These are phyloP conservation scores for Syndactyla subalaris DNA, from an alignment of 2,797 vertebrate species.

Conservation along the genomic window DNA sequence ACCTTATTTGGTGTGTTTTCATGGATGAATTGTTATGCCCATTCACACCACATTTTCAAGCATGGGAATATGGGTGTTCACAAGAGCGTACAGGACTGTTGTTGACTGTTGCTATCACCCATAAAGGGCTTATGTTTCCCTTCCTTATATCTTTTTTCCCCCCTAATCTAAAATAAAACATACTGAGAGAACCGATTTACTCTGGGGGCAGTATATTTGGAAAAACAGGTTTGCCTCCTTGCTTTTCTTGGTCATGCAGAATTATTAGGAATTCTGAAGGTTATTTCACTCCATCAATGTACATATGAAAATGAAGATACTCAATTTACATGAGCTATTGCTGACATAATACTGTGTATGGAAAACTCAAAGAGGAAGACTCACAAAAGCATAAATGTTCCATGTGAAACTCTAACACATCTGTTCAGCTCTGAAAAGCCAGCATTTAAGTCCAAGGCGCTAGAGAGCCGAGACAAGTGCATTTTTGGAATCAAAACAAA, in stretches of 20 bases:
- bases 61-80: not conserved
- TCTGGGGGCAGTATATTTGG: not conserved
- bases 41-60: not conserved
- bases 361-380: not conserved
- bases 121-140: not conserved
- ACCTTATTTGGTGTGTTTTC: not conserved
- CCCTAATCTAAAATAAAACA: not conserved
- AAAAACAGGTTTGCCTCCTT: not conserved
- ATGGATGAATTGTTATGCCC: not conserved
- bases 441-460: constrained; percentile 50
- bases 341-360: not conserved
- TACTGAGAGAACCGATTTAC: not conserved
- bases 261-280: not conserved
- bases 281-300: not conserved
- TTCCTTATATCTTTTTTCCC: not conserved
- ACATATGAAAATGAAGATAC: not conserved
- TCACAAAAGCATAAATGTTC: constrained; percentile 25
- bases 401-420: constrained; percentile 45
- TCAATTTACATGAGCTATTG: not conserved
- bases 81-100: not conserved
- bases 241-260: not conserved
- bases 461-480: constrained; percentile 32
- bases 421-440: constrained; percentile 56
- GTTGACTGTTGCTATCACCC: not conserved
- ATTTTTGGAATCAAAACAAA: constrained; percentile 65